Percentiles rank a stretch among this genome's conserved stretches.
Evolutionary conservation across 2,888 invertebrate genomes (phyloP).

Genomic region (Sceliomorpha sp.): DNA sequence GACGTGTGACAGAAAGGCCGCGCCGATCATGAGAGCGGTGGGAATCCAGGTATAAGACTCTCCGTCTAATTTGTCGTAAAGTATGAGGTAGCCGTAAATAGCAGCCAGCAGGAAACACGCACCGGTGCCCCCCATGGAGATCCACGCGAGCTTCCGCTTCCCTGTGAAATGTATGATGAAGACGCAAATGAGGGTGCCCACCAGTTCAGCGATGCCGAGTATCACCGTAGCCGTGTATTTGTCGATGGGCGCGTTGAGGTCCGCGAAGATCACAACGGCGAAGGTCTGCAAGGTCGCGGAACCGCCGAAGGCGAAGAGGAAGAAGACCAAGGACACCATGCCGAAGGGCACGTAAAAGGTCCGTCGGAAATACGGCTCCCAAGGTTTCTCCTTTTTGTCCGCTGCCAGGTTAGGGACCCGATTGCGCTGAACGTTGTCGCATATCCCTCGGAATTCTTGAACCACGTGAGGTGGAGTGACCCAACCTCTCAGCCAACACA

Average conservation of each 20-base stretch:
- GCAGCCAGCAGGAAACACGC: slow-evolving; percentile 85
- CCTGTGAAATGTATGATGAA: slow-evolving; percentile 86
- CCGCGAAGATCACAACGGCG: slow-evolving; percentile 87
- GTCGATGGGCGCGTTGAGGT: slow-evolving; percentile 87
- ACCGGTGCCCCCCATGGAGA: slow-evolving; percentile 86
- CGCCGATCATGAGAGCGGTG: slow-evolving; percentile 83
- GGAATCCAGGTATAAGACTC: slow-evolving; percentile 84
- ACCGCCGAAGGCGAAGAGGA: slow-evolving; percentile 88
- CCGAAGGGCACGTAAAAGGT: slow-evolving; percentile 87
- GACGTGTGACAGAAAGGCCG: slow-evolving; percentile 86
- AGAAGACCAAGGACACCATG: slow-evolving; percentile 85
- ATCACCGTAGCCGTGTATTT: slow-evolving; percentile 88
- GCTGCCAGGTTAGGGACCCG: too few species aligned
- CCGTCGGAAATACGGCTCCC: slow-evolving; percentile 82
- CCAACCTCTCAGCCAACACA: slow-evolving; percentile 92
- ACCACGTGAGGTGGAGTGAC: slow-evolving; percentile 84
- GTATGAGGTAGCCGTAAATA: slow-evolving; percentile 81
- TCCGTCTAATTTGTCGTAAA: slow-evolving; percentile 45
- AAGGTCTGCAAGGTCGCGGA: slow-evolving; percentile 88
- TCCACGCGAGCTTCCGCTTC: slow-evolving; percentile 85
- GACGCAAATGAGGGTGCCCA: slow-evolving; percentile 86
- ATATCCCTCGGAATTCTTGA: slow-evolving; percentile 83
- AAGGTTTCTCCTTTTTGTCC: slow-evolving; percentile 56
- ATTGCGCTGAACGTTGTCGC: slow-evolving; percentile 76
- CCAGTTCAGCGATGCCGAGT: slow-evolving; percentile 86